phyloP scores from a whole-genome alignment of 2,113 vertebrate species.

The Anhinga rufa region DNA sequence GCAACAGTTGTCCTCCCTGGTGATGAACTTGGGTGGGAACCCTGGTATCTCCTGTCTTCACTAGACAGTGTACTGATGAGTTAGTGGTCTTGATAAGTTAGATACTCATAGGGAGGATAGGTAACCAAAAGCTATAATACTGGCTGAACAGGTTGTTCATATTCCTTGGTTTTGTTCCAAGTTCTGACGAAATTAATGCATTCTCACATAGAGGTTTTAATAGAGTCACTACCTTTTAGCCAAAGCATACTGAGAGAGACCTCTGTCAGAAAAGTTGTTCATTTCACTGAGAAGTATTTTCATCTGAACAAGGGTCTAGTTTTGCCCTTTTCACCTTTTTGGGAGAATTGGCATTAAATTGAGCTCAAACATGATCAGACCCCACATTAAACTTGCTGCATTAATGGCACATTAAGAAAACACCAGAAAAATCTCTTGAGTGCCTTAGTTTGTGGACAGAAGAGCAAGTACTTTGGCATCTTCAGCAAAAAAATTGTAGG shows the following conservation, averaged over 20 bases:
- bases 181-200: not conserved
- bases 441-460: conserved; percentile 2
- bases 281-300: conserved; percentile 19
- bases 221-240: not conserved
- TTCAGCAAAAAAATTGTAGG: not conserved
- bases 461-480: conserved; percentile 7
- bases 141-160: not conserved
- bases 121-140: not conserved
- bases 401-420: conserved; percentile 15
- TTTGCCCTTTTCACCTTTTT: not conserved
- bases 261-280: conserved; percentile 15
- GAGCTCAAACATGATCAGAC: not conserved
- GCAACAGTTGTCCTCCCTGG: not conserved
- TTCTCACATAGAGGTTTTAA: not conserved
- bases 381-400: not conserved
- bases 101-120: not conserved
- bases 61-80: no score
- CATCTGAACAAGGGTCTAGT: not conserved
- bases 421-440: not conserved
- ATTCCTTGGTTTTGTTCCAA: not conserved
- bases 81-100: no score
- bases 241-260: not conserved
- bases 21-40: not conserved
- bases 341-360: not conserved
- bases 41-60: not conserved